Evolutionary conservation across 1,140 invertebrate genomes (phyloP), one percentile per base, ranked within the genome.

Genomic region (Papilio xuthus): DNA sequence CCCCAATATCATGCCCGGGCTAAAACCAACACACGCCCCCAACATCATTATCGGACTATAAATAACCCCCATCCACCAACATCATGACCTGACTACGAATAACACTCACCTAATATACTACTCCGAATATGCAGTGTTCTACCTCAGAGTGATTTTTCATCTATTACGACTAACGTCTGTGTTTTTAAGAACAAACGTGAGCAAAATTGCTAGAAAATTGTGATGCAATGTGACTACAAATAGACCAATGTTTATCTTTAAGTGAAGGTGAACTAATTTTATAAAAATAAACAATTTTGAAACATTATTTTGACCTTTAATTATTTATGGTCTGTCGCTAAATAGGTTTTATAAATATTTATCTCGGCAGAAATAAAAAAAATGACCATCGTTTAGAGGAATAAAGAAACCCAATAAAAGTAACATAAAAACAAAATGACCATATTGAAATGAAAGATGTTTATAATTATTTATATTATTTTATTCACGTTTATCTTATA

Each of bases 271-370:
- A 32, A 28, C 10, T 63, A 63, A 6, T 63, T 63, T 28, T 63
- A 26, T 63, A 63, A 13, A 28, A 63, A 60, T 63, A 63, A 63
- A 63, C 12, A 63, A 63, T 63, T 63, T 63, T 23, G 8, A 60
- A 10, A 60, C 9, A 60, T 60, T 1, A 47, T 15, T 47, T 47
- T 15, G 12, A 15, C 15, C 15, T 13, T 44, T 44, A 13, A 1
- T 44, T 13, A 4, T 44, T 47, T 6, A 44, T 44, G n/a, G n/a
- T 44, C 8, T 42, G 10, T 3, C 10, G 15, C 44, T 47, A 47
- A 47, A 47, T 47, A 15, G 44, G 56, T 60, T n/a, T 6, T 56
- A 4, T 56, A 47, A 10, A 47, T n/a, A n/a, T n/a, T n/a, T n/a
- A n/a, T n/a, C n/a, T n/a, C n/a, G n/a, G n/a, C n/a, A n/a, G n/a